Conservation (phyloP, 2,113 vertebrate species). For the Rhea americana region DNA sequence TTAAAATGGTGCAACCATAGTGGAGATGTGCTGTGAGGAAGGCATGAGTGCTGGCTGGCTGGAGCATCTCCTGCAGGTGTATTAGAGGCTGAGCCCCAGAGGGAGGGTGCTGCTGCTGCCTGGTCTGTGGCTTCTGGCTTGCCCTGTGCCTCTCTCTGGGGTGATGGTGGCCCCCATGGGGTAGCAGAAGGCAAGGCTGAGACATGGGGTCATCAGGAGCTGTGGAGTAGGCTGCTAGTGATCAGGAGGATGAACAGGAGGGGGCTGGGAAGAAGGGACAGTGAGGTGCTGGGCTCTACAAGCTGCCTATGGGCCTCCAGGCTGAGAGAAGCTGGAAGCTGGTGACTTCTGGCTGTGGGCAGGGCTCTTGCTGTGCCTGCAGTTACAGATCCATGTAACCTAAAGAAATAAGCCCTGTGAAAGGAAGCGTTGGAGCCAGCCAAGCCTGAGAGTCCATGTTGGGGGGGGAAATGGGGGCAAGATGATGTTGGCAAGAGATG, state of each 20-base stretch:
- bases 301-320: too few relatives aligned
- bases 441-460: neutral
- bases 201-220: neutral
- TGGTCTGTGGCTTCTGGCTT: neutral
- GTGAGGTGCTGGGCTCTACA: too few relatives aligned
- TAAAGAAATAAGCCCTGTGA: too few relatives aligned
- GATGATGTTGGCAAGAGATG: neutral
- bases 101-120: neutral
- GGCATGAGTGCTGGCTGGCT: neutral
- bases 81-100: neutral
- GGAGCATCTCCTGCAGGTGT: neutral
- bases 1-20: neutral
- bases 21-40: neutral
- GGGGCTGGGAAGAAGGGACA: neutral
- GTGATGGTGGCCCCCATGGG: too few relatives aligned
- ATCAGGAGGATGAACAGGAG: neutral
- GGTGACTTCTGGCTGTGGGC: too few relatives aligned
- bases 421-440: too few relatives aligned
- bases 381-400: too few relatives aligned
- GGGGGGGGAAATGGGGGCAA: neutral
- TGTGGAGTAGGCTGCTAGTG: neutral
- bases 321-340: neutral
- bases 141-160: neutral
- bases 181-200: too few relatives aligned
- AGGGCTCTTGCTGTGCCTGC: too few relatives aligned